Evolutionary conservation across 2,888 invertebrate species (phyloP).

Genomic region (Colostygia pectinataria): DNA sequence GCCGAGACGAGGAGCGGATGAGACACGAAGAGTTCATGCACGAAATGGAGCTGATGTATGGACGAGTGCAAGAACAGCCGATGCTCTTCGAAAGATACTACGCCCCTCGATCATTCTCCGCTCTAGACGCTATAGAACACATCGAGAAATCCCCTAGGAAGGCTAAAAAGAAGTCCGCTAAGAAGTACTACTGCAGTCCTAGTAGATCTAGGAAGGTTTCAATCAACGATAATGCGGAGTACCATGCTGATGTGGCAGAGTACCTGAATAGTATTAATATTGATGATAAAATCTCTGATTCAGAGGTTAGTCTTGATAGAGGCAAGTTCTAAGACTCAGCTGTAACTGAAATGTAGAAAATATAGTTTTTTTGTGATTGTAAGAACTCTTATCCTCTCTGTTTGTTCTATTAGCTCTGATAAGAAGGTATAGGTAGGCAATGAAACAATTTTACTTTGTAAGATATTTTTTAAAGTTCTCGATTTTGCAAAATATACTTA

Average conservation of each 20-base stretch:
- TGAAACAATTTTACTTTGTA: too few relatives aligned
- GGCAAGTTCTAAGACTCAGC: slow-evolving; percentile 40
- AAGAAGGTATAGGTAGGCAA: too few relatives aligned
- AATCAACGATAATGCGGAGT: slow-evolving; percentile 64
- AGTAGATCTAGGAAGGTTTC: slow-evolving; percentile 64
- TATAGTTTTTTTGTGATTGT: too few relatives aligned
- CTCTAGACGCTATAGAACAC: slow-evolving; percentile 54
- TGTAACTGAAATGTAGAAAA: too few relatives aligned
- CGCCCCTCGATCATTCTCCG: slow-evolving; percentile 74
- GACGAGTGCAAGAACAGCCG: slow-evolving; percentile 87
- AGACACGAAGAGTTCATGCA: slow-evolving; percentile 86
- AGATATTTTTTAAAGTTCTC: too few relatives aligned
- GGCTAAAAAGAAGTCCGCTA: slow-evolving; percentile 54
- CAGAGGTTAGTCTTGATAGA: slow-evolving; percentile 56
- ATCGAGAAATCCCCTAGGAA: slow-evolving; percentile 62
- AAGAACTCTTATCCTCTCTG: too few relatives aligned
- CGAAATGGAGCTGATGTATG: slow-evolving; percentile 88
- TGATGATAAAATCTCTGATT: slow-evolving; percentile 62
- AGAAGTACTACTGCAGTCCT: slow-evolving; percentile 56
- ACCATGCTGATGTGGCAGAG: slow-evolving; percentile 59
- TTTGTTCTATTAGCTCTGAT: too few relatives aligned
- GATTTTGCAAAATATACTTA: too few relatives aligned
- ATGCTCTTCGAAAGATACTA: slow-evolving; percentile 88
- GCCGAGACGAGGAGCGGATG: slow-evolving; percentile 86
- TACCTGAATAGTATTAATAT: slow-evolving; percentile 66